A percentile compares a stretch with the other conserved stretches of the same genome.
Evolutionary conservation across 2,888 invertebrate genomes (phyloP).

Genomic region (Nebria salina): DNA sequence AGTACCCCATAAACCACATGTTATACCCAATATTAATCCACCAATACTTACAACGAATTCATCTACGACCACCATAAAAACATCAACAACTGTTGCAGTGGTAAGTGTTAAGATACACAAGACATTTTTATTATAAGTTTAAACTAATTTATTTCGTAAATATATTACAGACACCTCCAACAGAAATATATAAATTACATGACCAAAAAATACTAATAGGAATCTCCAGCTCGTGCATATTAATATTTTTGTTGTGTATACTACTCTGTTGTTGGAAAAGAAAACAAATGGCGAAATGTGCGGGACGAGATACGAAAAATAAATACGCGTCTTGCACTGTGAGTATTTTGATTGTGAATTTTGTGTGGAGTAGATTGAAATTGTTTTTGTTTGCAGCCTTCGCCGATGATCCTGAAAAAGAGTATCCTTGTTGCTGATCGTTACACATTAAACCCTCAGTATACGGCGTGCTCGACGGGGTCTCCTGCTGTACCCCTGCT

Average conservation of each 20-base stretch:
- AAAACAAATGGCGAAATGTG: constrained; percentile 48
- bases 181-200: constrained; percentile 20
- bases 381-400: constrained; percentile 64
- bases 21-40: neutral
- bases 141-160: neutral
- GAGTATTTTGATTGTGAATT: constrained; percentile 2
- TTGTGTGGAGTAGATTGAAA: neutral
- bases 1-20: neutral
- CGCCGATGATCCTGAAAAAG: constrained; percentile 67
- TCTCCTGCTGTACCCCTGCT: constrained; percentile 69
- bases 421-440: constrained; percentile 74
- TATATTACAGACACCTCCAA: neutral
- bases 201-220: constrained; percentile 25
- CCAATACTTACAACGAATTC: neutral
- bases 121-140: neutral
- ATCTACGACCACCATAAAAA: neutral
- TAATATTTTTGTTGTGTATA: constrained; percentile 46
- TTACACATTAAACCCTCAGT: constrained; percentile 81
- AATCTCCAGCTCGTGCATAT: constrained; percentile 5
- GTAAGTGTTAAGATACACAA: neutral
- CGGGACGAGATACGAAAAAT: constrained; percentile 26
- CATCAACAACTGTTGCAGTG: neutral
- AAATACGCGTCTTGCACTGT: constrained; percentile 37
- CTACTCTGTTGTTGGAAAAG: constrained; percentile 52
- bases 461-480: constrained; percentile 66